A percentile compares a stretch with the other conserved stretches of the same genome.
Conservation (phyloP, 2,113 vertebrate species). For the Plecotus auritus region DNA sequence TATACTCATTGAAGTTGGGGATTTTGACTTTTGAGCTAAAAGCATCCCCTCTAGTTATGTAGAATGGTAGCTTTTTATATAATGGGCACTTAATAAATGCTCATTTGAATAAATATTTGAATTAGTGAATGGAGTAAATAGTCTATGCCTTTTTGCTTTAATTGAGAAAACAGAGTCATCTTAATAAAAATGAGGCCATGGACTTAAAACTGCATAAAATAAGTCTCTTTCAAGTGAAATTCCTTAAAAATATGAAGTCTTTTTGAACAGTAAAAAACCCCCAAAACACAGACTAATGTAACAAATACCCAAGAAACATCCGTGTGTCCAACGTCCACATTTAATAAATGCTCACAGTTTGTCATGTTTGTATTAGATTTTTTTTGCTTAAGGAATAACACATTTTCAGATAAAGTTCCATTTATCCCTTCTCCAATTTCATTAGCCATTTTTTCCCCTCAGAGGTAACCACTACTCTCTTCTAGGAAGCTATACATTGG, state of each 20-base stretch:
- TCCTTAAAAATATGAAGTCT: not conserved
- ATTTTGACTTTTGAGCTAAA: not conserved
- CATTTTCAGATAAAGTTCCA: not conserved
- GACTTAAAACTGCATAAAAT: not conserved
- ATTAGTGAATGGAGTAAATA: not conserved
- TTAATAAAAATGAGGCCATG: not conserved
- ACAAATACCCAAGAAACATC: not conserved
- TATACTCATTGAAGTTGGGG: not conserved
- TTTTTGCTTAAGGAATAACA: conserved; percentile 17
- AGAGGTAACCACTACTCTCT: not conserved
- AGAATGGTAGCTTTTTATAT: not conserved
- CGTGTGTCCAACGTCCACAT: not conserved
- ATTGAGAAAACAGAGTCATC: not conserved
- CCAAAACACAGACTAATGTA: not conserved
- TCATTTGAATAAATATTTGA: not conserved
- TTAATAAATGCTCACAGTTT: conserved; percentile 38
- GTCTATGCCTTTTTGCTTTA: not conserved
- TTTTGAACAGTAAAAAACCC: not conserved
- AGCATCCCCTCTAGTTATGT: not conserved
- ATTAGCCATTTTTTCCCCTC: not conserved
- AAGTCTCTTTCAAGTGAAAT: not conserved
- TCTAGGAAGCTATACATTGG: not conserved
- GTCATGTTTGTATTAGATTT: not conserved
- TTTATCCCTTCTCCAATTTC: not conserved
- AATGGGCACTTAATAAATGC: not conserved